These are phyloP conservation scores for Dicerorhinus sumatrensis DNA, from an alignment of 2,113 vertebrate species.

Conservation along the genomic window DNA sequence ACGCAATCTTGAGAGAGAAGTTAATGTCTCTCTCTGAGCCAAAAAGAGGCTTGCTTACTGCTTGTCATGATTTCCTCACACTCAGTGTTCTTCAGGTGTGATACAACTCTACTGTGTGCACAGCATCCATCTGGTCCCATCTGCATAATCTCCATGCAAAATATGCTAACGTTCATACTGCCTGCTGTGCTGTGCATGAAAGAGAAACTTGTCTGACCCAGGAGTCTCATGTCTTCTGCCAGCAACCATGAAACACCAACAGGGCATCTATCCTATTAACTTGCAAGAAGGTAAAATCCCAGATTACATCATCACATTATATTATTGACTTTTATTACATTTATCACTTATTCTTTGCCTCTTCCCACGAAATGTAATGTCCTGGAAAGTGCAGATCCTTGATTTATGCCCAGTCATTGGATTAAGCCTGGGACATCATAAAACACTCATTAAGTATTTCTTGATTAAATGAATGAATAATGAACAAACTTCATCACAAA, in stretches of 20 bases:
- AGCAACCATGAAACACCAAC: neutral
- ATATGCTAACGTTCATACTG: neutral
- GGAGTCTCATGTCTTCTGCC: neutral
- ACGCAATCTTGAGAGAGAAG: neutral
- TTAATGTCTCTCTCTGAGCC: neutral
- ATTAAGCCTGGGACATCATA: neutral
- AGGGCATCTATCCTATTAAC: neutral
- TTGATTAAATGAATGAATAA: neutral
- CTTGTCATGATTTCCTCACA: neutral
- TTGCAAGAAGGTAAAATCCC: neutral
- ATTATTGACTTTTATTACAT: neutral
- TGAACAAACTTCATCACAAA: conserved; percentile 17
- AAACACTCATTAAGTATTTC: neutral
- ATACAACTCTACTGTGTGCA: neutral
- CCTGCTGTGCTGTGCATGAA: neutral
- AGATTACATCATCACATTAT: neutral
- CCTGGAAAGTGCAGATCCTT: neutral
- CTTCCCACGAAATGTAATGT: neutral
- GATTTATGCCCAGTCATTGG: neutral
- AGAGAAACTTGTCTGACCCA: neutral
- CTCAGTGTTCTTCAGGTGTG: neutral
- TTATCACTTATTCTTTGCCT: neutral
- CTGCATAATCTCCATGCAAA: neutral
- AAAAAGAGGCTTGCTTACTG: neutral
- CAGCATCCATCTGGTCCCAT: neutral